Evolutionary conservation across 2,113 vertebrate genomes (phyloP), one percentile per base, ranked within the genome.

Genomic region (Mobula hypostoma): DNA sequence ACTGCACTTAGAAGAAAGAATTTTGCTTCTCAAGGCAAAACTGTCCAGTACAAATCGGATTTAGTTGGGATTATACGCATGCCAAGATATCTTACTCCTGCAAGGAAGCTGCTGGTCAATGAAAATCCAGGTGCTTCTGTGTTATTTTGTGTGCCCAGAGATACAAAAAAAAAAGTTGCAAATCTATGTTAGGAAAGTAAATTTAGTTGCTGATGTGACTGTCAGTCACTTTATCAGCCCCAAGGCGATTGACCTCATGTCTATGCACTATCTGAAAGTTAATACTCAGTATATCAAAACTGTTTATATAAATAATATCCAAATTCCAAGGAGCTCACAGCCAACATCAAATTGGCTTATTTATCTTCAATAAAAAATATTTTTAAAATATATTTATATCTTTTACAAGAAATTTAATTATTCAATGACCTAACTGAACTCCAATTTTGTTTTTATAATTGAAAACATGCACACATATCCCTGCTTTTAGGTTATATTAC

Each of bases 181-280:
- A 94, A 27, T 82, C 94, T 74, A 94, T 94, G 94, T 94, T 56
- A 7, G 93, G 79, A 79, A 95, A 95, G 0, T 0, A 95, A 95
- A 83, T 94, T 94, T 94, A 90, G 94, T 95, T 94, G 94, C 93
- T 94, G 91, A 93, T 95, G 27, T 11, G 91, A 94, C 77, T 94
- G 95, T 56, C 80, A 95, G 95, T 76, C 19, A 95, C 94, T 94
- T 56, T 85, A 92, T 63, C 93, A 94, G 17, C 92, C 94, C 74
- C 82, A 48, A 95, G 95, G 95, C 95, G 93, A 94, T 29, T 80
- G 91, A 87, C 95, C 94, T 94, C 85, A 94, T 94, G 95, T 94
- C 95, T 95, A 95, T 95, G 61, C 94, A 94, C 94, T 94, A 94
- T 95, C 94, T 94, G 94, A 94, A 95, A 95, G 90, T 95, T 95